phyloP scores from a whole-genome alignment of 2,113 vertebrate genomes.

The Aplodontia rufa region DNA sequence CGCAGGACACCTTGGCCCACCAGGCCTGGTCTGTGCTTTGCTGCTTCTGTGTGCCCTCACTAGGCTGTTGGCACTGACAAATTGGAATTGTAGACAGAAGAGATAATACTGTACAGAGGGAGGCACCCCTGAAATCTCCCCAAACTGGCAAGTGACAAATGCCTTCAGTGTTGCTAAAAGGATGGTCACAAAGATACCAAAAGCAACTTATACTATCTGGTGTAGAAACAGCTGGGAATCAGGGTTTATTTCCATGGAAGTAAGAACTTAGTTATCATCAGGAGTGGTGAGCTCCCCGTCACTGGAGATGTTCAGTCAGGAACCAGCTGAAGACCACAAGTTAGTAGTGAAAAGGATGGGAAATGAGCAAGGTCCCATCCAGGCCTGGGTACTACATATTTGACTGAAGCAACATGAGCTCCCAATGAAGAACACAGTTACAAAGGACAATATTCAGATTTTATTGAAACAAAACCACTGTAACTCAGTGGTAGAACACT shows the following conservation, averaged over 20 bases:
- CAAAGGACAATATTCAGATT: not conserved
- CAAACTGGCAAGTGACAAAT: not conserved
- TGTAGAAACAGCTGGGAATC: not conserved
- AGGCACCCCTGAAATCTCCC: not conserved
- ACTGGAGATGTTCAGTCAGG: not conserved
- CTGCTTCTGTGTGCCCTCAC: not conserved
- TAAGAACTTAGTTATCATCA: not conserved
- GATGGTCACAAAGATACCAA: not conserved
- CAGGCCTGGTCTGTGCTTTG: not conserved
- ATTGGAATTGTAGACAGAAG: not conserved
- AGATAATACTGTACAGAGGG: not conserved
- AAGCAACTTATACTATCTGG: not conserved
- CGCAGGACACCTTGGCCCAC: not conserved
- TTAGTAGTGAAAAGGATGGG: not conserved
- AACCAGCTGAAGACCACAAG: not conserved
- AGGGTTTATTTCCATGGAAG: not conserved
- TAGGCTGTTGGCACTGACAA: not conserved
- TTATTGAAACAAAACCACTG: slow-evolving; percentile 48
- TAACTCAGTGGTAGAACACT: not conserved
- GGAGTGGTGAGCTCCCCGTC: not conserved
- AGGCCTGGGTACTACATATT: not conserved
- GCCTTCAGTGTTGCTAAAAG: not conserved
- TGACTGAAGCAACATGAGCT: not conserved
- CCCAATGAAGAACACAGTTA: not conserved
- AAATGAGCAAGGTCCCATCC: not conserved